These are phyloP conservation scores for Pseudorhombus dupliciocellatus DNA, from an alignment of 2,113 vertebrate species.

Conservation along the genomic window DNA sequence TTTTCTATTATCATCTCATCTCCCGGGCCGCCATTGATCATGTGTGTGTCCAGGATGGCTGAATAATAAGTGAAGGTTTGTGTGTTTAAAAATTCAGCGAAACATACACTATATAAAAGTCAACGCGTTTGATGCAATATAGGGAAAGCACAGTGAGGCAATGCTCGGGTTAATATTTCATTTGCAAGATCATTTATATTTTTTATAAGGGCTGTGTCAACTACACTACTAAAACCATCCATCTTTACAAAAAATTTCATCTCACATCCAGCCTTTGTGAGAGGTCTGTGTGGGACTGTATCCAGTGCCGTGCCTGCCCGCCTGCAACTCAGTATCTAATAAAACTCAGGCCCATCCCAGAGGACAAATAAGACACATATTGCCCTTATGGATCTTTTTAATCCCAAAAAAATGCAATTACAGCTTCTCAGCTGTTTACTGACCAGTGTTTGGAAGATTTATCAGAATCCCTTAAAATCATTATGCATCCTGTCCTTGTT, in stretches of 20 bases:
- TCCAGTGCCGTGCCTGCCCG: slow-evolving; percentile 27
- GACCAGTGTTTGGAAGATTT: slow-evolving; percentile 5
- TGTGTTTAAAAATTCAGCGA: slow-evolving; percentile 55
- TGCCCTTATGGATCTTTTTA: slow-evolving; percentile 56
- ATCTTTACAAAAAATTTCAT: slow-evolving; percentile 64
- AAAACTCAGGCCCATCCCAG: slow-evolving; percentile 44
- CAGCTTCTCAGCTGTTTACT: slow-evolving; percentile 8
- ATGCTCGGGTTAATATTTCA: slow-evolving; percentile 55
- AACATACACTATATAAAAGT: slow-evolving; percentile 17
- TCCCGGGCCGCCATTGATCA: slow-evolving; percentile 31
- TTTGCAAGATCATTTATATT: slow-evolving; percentile 56
- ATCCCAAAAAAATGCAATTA: slow-evolving; percentile 62
- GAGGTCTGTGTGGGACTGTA: slow-evolving; percentile 35
- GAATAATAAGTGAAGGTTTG: slow-evolving; percentile 45
- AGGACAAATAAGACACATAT: slow-evolving; percentile 38
- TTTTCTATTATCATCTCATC: slow-evolving; percentile 44
- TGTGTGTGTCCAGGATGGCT: slow-evolving; percentile 24
- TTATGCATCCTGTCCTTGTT: neutral
- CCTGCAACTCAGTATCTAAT: slow-evolving; percentile 53
- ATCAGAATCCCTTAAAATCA: neutral
- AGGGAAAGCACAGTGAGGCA: slow-evolving; percentile 4
- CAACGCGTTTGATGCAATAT: slow-evolving; percentile 13
- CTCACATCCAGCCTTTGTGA: slow-evolving; percentile 38
- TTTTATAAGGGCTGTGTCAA: slow-evolving; percentile 50
- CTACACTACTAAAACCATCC: slow-evolving; percentile 52